Percentiles rank a stretch among this genome's conserved stretches.
Conservation (phyloP, 1,140 invertebrate genomes). For the Phthorimaea operculella region DNA sequence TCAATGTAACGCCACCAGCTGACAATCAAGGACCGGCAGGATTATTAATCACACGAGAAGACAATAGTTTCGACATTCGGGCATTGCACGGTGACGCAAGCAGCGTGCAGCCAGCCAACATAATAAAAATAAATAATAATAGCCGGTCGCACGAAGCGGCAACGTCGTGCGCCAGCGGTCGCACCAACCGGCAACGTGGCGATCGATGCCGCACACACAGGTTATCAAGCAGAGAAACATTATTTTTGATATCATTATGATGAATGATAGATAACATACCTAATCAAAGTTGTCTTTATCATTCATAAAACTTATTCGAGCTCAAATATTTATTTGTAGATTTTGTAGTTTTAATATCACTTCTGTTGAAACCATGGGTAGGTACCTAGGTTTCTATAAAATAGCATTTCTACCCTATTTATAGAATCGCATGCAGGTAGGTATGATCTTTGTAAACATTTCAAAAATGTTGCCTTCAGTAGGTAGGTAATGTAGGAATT, state of each 20-base stretch:
- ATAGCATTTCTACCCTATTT: too few species aligned
- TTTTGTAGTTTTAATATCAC: too few species aligned
- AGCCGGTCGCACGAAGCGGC: constrained; percentile 2
- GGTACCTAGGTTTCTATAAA: too few species aligned
- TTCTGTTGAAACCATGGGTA: too few species aligned
- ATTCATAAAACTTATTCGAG: too few species aligned
- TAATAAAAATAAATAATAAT: constrained; percentile 9
- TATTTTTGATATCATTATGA: background rate
- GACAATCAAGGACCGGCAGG: background rate
- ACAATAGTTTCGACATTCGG: constrained; percentile 6
- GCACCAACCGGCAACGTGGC: constrained; percentile 4
- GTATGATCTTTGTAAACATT: too few species aligned
- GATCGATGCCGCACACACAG: constrained; percentile 6
- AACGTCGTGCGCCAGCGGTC: background rate
- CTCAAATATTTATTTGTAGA: too few species aligned
- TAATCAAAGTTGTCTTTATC: too few species aligned
- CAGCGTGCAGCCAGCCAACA: background rate
- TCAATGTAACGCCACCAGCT: background rate
- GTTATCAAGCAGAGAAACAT: background rate
- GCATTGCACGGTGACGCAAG: constrained; percentile 3
- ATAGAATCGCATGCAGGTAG: too few species aligned
- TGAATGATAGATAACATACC: background rate
- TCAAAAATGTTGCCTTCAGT: too few species aligned
- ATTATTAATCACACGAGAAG: constrained; percentile 1
- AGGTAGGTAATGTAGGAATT: too few species aligned